Evolutionary conservation across 1,140 invertebrate genomes (phyloP).

Genomic region (Drosophila bifasciata): DNA sequence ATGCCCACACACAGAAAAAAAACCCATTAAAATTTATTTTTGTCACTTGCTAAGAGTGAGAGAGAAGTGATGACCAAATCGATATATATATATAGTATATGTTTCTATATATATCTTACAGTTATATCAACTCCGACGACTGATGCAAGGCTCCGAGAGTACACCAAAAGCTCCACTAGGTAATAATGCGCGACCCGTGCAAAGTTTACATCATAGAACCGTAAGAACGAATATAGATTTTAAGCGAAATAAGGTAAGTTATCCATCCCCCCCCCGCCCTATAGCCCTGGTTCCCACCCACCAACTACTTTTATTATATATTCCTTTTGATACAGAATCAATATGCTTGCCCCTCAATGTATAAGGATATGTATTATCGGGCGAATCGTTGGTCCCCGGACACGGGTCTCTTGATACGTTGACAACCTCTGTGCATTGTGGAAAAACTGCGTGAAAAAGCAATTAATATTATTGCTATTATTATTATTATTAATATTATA

Average conservation of each 20-base stretch:
- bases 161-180: slow-evolving; percentile 95
- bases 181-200: slow-evolving; percentile 96
- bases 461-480: slow-evolving; percentile 33
- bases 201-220: slow-evolving; percentile 94
- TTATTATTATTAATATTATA: slow-evolving; percentile 36
- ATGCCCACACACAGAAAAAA: too few relatives aligned
- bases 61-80: too few relatives aligned
- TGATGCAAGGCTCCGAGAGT: slow-evolving; percentile 93
- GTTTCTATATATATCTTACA: too few relatives aligned
- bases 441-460: slow-evolving; percentile 24
- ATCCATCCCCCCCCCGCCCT: too few relatives aligned
- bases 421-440: slow-evolving; percentile 46
- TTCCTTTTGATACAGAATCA: too few relatives aligned
- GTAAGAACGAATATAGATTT: slow-evolving; percentile 99
- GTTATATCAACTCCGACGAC: slow-evolving; percentile 92
- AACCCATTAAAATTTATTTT: too few relatives aligned
- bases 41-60: too few relatives aligned
- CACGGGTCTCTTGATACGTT: slow-evolving; percentile 82
- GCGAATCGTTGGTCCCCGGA: slow-evolving; percentile 83
- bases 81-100: too few relatives aligned
- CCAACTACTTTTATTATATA: too few relatives aligned
- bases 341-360: slow-evolving; percentile 88
- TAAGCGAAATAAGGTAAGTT: slow-evolving; percentile 88
- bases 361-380: slow-evolving; percentile 88
- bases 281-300: too few relatives aligned